These are phyloP conservation scores for Pyrrhosoma nymphula DNA, from an alignment of 2,888 invertebrate genomes.

Conservation along the genomic window DNA sequence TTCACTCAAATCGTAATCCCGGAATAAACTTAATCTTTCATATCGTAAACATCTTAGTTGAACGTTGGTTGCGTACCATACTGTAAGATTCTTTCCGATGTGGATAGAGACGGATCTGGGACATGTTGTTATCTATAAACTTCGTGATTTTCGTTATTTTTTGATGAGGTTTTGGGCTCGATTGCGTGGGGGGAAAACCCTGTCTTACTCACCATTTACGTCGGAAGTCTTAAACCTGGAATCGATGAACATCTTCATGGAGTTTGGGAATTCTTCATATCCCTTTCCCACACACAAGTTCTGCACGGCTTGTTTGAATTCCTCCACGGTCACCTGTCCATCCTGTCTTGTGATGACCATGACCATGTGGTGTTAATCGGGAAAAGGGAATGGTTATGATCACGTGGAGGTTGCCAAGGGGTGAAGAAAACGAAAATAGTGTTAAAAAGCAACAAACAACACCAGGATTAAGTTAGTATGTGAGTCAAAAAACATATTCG, in stretches of 20 bases:
- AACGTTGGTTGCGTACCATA: too few species aligned
- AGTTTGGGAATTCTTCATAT: conserved; percentile 73
- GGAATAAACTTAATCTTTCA: too few species aligned
- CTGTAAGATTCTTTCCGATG: too few species aligned
- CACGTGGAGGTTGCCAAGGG: background rate
- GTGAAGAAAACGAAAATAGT: conserved; percentile 25
- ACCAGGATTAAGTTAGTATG: background rate
- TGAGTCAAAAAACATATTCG: background rate
- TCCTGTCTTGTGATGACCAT: conserved; percentile 72
- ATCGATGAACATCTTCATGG: conserved; percentile 74
- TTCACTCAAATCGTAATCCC: too few species aligned
- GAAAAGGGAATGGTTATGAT: background rate
- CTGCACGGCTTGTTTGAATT: conserved; percentile 74
- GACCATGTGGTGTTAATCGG: conserved; percentile 13
- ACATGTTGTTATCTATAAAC: too few species aligned
- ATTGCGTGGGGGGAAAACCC: too few species aligned
- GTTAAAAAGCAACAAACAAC: background rate
- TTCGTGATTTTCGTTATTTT: too few species aligned
- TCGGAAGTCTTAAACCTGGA: conserved; percentile 74
- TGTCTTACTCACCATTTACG: conserved; percentile 73
- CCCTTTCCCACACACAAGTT: conserved; percentile 74
- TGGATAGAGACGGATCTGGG: too few species aligned
- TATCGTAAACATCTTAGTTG: too few species aligned
- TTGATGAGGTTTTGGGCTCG: too few species aligned
- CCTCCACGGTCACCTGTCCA: conserved; percentile 74